These are phyloP conservation scores for Lithophane semibrunnea DNA, from an alignment of 2,888 invertebrate genomes.

Conservation along the genomic window DNA sequence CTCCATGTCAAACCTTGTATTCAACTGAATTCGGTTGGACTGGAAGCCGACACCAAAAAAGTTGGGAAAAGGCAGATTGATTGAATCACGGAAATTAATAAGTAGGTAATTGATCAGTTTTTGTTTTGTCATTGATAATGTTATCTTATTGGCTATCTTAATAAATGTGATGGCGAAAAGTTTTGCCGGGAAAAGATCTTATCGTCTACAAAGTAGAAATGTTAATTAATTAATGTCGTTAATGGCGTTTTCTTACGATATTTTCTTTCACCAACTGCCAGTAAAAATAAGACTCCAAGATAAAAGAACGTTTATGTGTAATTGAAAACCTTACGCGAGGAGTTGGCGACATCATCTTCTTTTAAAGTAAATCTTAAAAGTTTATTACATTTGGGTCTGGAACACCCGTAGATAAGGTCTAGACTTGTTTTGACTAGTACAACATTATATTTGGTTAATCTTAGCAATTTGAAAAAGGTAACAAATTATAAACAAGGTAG, in stretches of 20 bases:
- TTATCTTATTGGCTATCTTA: background rate
- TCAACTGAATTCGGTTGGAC: no score
- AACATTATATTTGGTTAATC: background rate
- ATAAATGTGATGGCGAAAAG: background rate
- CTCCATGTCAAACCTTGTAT: no score
- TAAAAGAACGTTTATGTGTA: background rate
- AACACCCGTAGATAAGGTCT: background rate
- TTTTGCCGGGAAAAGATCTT: background rate
- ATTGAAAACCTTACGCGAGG: background rate
- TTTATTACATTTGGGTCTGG: background rate
- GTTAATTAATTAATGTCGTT: slow-evolving; percentile 9
- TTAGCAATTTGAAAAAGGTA: background rate
- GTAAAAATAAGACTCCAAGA: no score
- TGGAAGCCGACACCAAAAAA: no score
- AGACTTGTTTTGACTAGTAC: background rate
- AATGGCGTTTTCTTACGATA: background rate
- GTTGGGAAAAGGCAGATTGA: no score
- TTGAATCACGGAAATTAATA: background rate
- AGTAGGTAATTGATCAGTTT: background rate
- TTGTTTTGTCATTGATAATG: background rate
- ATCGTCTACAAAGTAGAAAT: background rate
- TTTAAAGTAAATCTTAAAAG: background rate
- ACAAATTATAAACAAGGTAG: background rate
- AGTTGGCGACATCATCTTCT: no score
- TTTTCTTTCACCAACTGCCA: slow-evolving; percentile 4